A percentile compares a stretch with the other conserved stretches of the same genome.
phyloP scores from a whole-genome alignment of 2,888 invertebrate species.

The Ormyrus rosae region DNA sequence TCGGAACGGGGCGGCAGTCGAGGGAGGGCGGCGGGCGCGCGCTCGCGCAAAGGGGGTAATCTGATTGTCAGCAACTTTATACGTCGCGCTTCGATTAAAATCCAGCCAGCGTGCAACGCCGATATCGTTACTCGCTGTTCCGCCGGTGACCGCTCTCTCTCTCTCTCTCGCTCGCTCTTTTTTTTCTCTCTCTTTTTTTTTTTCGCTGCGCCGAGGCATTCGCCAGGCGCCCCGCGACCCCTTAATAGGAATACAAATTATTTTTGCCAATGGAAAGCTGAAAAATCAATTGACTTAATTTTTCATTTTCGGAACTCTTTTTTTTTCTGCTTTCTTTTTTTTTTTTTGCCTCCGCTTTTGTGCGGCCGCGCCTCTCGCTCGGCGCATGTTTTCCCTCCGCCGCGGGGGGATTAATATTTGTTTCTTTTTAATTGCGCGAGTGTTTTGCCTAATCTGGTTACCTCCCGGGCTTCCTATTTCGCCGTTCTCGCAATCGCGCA shows the following conservation, averaged over 20 bases:
- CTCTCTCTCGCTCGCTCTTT: conserved; percentile 33
- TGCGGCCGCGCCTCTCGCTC: no score
- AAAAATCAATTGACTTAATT: conserved; percentile 55
- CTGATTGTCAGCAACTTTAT: conserved; percentile 74
- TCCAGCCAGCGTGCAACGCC: conserved; percentile 67
- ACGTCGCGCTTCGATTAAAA: conserved; percentile 73
- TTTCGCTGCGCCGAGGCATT: conserved; percentile 28
- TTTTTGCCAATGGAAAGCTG: conserved; percentile 44
- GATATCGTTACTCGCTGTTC: conserved; percentile 67
- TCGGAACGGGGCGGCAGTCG: neutral
- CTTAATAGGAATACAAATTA: conserved; percentile 54
- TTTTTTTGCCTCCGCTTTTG: no score
- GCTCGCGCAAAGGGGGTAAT: conserved; percentile 66
- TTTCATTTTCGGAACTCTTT: conserved; percentile 31
- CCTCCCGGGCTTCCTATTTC: no score
- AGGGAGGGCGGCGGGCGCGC: neutral
- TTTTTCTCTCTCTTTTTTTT: conserved; percentile 28
- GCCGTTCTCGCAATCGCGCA: no score
- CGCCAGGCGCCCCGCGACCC: conserved; percentile 26
- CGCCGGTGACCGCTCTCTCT: conserved; percentile 52
- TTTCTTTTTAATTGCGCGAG: neutral
- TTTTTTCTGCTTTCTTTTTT: no score
- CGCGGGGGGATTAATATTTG: neutral
- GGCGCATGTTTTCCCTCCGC: neutral
- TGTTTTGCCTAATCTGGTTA: neutral